phyloP scores from a whole-genome alignment of 2,113 vertebrate species.

The Casuarius casuarius region DNA sequence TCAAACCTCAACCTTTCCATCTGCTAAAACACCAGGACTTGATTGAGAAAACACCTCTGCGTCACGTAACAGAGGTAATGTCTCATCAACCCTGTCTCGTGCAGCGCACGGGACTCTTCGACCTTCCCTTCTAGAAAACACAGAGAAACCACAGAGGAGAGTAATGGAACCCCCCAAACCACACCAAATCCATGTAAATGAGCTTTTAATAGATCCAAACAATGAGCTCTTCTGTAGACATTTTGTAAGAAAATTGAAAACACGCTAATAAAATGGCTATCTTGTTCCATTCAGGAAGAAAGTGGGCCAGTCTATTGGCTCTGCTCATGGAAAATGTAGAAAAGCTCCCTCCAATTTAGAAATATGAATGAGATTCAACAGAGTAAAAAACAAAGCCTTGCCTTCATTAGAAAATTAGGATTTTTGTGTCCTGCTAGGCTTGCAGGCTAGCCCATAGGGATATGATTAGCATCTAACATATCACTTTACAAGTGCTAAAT shows the following conservation, averaged over 20 bases:
- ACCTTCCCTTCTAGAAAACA: constrained; percentile 5
- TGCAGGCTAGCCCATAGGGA: not conserved
- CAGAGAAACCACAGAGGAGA: constrained; percentile 26
- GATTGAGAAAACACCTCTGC: not conserved
- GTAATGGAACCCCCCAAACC: not conserved
- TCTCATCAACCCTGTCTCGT: not conserved
- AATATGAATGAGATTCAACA: not conserved
- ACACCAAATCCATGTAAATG: constrained; percentile 37
- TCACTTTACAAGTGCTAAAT: not conserved
- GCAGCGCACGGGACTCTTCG: not conserved
- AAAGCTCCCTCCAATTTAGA: not conserved
- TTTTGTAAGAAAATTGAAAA: not conserved
- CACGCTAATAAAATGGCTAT: not conserved
- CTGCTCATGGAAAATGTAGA: not conserved
- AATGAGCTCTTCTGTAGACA: not conserved
- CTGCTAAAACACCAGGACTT: not conserved
- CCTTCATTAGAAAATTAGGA: not conserved
- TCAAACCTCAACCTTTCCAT: not conserved
- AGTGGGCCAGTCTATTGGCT: not conserved
- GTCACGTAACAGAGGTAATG: constrained; percentile 21
- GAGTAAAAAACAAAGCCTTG: not conserved
- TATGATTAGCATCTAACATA: accelerated
- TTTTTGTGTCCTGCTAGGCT: not conserved
- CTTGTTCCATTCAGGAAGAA: not conserved
- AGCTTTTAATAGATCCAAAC: not conserved